phyloP scores from a whole-genome alignment of 2,797 vertebrate species.

The Limosa lapponica region DNA sequence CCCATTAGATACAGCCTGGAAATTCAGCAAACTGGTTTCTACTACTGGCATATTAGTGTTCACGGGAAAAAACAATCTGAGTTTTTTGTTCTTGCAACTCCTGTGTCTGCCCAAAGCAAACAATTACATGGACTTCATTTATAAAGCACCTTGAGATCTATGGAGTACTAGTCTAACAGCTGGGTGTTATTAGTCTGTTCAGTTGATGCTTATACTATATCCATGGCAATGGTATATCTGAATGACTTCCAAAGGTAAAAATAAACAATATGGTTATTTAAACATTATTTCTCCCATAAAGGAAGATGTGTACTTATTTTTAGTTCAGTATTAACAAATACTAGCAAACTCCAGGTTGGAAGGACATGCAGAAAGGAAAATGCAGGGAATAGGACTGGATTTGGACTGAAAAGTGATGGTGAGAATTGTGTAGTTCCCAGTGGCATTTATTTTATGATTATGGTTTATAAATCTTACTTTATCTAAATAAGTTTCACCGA shows the following conservation, averaged over 20 bases:
- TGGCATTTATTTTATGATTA: background rate
- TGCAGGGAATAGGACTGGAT: background rate
- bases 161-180: conserved; percentile 4
- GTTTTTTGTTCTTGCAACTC: background rate
- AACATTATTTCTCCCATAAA: conserved; percentile 35
- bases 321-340: conserved; percentile 26
- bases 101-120: background rate
- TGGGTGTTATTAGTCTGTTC: conserved; percentile 26
- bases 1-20: background rate
- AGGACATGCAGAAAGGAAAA: background rate
- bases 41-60: background rate
- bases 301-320: conserved; percentile 18
- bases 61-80: background rate
- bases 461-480: background rate
- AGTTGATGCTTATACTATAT: conserved; percentile 14
- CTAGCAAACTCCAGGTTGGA: conserved; percentile 26
- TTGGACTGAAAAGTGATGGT: background rate
- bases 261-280: conserved; percentile 42
- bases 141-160: conserved; percentile 32
- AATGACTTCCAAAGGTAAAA: conserved; percentile 58
- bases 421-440: background rate
- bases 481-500: background rate
- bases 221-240: conserved; percentile 15
- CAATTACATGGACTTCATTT: background rate
- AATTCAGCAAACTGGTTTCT: background rate